phyloP scores from a whole-genome alignment of 2,113 vertebrate species.

The Tychaedon coryphoeus region DNA sequence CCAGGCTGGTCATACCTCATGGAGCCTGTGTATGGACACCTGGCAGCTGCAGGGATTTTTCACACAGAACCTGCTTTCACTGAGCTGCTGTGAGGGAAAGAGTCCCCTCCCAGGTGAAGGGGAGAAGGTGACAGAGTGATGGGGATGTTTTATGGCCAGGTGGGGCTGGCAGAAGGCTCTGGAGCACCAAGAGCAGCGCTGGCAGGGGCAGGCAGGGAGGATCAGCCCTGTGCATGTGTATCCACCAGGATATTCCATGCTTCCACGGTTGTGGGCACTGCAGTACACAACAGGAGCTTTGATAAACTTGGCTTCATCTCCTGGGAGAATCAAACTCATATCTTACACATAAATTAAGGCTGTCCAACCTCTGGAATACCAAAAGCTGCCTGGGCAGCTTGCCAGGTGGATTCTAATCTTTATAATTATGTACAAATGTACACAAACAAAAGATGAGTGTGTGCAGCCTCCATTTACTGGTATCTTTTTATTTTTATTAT shows the following conservation, averaged over 20 bases:
- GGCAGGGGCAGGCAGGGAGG: neutral
- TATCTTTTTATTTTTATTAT: too few species aligned
- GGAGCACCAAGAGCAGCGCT: neutral
- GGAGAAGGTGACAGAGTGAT: neutral
- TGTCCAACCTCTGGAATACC: neutral
- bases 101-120: neutral
- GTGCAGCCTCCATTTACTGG: neutral
- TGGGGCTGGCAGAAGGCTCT: neutral
- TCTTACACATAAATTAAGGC: neutral
- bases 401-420: neutral
- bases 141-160: neutral
- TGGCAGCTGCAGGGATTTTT: neutral
- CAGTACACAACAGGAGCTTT: neutral
- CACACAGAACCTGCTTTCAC: neutral
- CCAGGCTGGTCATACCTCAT: fast-evolving
- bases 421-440: neutral
- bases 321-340: neutral
- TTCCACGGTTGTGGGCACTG: neutral
- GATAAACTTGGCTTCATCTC: neutral
- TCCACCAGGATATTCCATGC: neutral
- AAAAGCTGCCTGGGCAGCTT: neutral
- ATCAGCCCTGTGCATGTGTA: fast-evolving
- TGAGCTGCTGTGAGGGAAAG: neutral
- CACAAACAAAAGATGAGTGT: neutral
- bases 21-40: neutral